Base-by-base conservation (phyloP, 1,140 invertebrate genomes). In the Octopus sinensis region DNA sequence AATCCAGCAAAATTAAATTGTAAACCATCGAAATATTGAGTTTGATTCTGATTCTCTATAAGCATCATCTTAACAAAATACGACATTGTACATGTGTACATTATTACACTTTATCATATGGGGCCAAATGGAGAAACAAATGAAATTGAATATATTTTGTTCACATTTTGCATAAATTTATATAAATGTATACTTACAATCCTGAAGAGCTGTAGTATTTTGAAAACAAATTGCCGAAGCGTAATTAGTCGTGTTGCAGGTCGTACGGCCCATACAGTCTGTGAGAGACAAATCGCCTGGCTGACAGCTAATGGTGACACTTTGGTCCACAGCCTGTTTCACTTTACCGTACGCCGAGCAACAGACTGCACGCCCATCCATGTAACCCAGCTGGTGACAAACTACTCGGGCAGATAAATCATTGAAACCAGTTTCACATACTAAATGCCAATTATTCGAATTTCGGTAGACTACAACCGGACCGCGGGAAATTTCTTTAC, bases 341-440 rank as follows among this genome's bases (percentile, higher is more conserved):
- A 52, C 17, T 4, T 79, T 78, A 76, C 85, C 85, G 81, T 80
- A 86, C 12, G 85, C 86, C n/a, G 87, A 87, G 54, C 87, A 87
- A 71, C 84, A 86, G 5, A 88, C 62, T 51, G 85, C 82, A 43
- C 82, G 82, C 23, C 87, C 87, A 56, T 87, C 85, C 17, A 79
- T 81, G 81, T 86, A 88, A 4, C 87, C 87, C 10, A 88, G 82
- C 78, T 86, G 84, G 54, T 80, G 80, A 83, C 87, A 88, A 4
- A 86, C 84, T 30, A 80, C 56, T 52, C 73, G 81, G 1, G 87
- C 87, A 10, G 84, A 83, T 23, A 83, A 9, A 75, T 88, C 87
- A 76, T 82, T 83, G 79, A 88, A 88, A 10, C 79, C 83, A 12
- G 84, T 83, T 73, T 88, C 86, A 83, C 87, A 88, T 5, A 88